Evolutionary conservation across 2,113 vertebrate genomes (phyloP).

Genomic region (Vicugna pacos): DNA sequence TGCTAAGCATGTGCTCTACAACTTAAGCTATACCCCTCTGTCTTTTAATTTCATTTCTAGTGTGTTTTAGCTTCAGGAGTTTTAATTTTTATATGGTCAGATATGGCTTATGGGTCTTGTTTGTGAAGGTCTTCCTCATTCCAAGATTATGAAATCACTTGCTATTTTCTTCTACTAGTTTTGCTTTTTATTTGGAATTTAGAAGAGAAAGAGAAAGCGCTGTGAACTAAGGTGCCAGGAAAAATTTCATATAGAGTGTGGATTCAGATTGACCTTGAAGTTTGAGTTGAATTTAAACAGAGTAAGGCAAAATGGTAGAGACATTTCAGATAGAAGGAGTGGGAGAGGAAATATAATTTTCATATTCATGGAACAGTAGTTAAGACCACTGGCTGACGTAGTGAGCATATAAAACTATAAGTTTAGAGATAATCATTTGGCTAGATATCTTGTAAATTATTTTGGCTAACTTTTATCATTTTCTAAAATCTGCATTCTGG

Average conservation of each 20-base stretch:
- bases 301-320: not conserved
- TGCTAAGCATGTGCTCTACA: too few species aligned
- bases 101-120: not conserved
- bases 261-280: conserved; percentile 41
- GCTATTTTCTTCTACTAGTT: conserved; percentile 2
- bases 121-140: not conserved
- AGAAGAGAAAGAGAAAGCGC: conserved; percentile 37
- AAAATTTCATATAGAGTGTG: not conserved
- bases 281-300: conserved; percentile 33
- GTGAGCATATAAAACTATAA: not conserved
- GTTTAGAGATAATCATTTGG: not conserved
- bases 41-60: conserved; percentile 21
- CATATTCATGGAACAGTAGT: not conserved
- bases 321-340: not conserved
- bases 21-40: not conserved
- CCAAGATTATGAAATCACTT: conserved; percentile 15
- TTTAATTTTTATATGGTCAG: conserved; percentile 7
- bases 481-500: not conserved
- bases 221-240: conserved; percentile 25
- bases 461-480: conserved; percentile 34
- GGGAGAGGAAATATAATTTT: not conserved
- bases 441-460: conserved; percentile 52
- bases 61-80: conserved; percentile 24
- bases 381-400: not conserved
- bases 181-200: conserved; percentile 43